These are phyloP conservation scores for Byasa hedistus DNA, from an alignment of 2,888 invertebrate species.

Conservation along the genomic window DNA sequence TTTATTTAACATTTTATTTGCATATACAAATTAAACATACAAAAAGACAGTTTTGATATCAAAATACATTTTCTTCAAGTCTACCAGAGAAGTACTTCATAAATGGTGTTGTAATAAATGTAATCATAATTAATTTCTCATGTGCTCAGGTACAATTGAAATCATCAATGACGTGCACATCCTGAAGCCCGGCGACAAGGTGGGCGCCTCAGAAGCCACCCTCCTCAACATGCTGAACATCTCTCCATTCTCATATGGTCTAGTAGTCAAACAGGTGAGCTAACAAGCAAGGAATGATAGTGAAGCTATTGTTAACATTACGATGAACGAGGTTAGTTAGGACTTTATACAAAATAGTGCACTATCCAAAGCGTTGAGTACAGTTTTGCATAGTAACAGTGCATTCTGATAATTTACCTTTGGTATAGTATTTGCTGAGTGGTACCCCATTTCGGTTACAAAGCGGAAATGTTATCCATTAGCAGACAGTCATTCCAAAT, in stretches of 20 bases:
- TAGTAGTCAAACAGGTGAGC: conserved; percentile 90
- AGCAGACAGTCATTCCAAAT: conserved; percentile 36
- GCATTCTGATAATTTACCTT: conserved; percentile 74
- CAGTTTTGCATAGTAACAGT: conserved; percentile 51
- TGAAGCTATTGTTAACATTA: no score
- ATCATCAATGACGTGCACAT: conserved; percentile 98
- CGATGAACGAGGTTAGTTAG: not conserved
- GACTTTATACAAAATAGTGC: conserved; percentile 48
- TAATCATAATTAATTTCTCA: not conserved
- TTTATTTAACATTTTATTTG: no score
- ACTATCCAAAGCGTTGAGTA: conserved; percentile 77
- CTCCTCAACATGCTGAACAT: conserved; percentile 99
- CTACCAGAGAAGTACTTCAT: no score
- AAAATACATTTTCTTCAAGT: no score
- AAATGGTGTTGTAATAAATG: not conserved
- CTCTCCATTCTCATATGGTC: conserved; percentile 99
- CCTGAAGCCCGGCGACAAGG: conserved; percentile 96
- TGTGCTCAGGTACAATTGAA: conserved; percentile 93
- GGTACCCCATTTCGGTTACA: conserved; percentile 32
- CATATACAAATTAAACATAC: no score
- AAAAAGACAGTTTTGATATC: no score
- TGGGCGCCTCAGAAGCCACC: conserved; percentile 99
- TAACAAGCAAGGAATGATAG: not conserved
- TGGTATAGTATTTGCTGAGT: conserved; percentile 58
- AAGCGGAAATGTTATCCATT: conserved; percentile 33